Evolutionary conservation across 2,113 vertebrate genomes (phyloP), one percentile per base, ranked within the genome.

Genomic region (Cynopterus brachyotis): DNA sequence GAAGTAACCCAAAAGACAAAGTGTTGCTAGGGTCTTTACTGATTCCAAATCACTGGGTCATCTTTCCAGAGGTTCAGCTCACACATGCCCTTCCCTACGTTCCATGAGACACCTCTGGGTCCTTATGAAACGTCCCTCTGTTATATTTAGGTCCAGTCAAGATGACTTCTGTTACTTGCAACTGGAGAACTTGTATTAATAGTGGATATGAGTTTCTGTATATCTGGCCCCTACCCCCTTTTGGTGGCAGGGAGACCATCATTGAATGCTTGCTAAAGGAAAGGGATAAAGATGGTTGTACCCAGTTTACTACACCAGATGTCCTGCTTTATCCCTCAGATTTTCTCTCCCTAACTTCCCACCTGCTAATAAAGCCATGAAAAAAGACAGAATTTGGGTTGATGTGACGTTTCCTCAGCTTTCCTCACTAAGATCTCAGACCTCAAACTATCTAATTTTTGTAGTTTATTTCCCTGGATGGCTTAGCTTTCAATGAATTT

Each of bases 401-500:
- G 57, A 75, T 22, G 57, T 75, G 8, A 83, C 30, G 53, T 93
- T 70, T 70, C 19, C 19, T 32, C 28, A 45, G 10, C 22, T 94
- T 85, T 88, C 22, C n/a, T 32, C 35, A n/a, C 7, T 47, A 87
- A 84, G 64, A 53, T 79, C 40, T 83, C 81, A 87, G 59, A 62
- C 13, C 19, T 67, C 26, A 91, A 80, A 87, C 12, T 91, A 35
- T 50, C 50, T 80, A 67, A 66, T 66, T 96, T 89, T 83, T 73
- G 10, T 55, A 86, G 13, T 76, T 88, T 53, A 28, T 96, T n/a
- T 67, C 20, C 47, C 10, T 30, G 45, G 19, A 70, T 45, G 35
- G 42, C 62, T 93, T 85, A 92, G 32, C n/a, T 89, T 80, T 86
- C 40, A 35, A 53, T 66, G 73, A 88, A 82, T 91, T 76, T 85